Percentiles rank a stretch among this genome's conserved stretches.
Conservation (phyloP, 1,140 invertebrate genomes). For the Drosophila grimshawi region DNA sequence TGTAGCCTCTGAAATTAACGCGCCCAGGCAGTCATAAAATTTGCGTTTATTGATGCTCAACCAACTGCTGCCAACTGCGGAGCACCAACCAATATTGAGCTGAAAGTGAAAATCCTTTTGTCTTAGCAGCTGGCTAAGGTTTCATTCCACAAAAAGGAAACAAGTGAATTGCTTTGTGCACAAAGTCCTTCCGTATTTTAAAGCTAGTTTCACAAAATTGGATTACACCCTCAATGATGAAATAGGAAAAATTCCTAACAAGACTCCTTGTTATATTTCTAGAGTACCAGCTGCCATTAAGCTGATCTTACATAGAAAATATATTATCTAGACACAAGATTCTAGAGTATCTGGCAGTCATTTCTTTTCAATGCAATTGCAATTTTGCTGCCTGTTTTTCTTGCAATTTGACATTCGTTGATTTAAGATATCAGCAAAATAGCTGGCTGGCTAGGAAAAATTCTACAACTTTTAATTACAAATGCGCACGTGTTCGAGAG, state of each 20-base stretch:
- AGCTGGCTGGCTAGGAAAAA: constrained; percentile 31
- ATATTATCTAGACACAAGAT: no score
- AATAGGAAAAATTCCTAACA: no score
- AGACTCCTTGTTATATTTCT: no score
- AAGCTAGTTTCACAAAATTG: not conserved
- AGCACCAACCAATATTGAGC: constrained; percentile 1
- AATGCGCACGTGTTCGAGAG: constrained; percentile 68
- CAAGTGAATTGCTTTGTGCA: not conserved
- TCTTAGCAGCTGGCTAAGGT: constrained; percentile 53
- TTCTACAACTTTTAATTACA: constrained; percentile 65
- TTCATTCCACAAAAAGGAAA: not conserved
- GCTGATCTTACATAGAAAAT: no score
- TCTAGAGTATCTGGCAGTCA: not conserved
- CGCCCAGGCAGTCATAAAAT: constrained; percentile 66
- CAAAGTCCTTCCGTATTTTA: not conserved
- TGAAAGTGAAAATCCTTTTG: constrained; percentile 54
- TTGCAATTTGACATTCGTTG: not conserved
- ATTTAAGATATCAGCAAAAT: constrained; percentile 18
- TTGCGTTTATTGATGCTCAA: constrained; percentile 77
- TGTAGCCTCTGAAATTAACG: constrained; percentile 72
- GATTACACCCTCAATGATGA: not conserved
- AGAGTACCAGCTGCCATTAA: not conserved
- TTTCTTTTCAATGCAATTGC: not conserved
- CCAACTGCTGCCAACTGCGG: constrained; percentile 52
- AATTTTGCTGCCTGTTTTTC: not conserved